Evolutionary conservation across 2,888 invertebrate genomes (phyloP), one percentile per base, ranked within the genome.

Genomic region (Atethmia centrago): DNA sequence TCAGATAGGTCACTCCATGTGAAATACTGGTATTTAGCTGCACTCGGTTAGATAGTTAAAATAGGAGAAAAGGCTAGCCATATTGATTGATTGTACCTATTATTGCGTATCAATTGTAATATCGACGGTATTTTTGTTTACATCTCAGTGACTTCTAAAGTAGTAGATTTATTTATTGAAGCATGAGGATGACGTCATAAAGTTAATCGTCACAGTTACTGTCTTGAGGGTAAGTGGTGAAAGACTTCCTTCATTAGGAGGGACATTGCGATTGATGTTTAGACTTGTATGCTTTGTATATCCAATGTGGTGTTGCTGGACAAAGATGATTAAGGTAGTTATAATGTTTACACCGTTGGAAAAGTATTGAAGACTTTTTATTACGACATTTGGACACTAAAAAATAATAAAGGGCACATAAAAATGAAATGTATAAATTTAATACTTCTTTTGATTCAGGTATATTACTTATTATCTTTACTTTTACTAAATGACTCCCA

Each of bases 61-160:
- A n/a, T n/a, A n/a, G n/a, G n/a, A n/a, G n/a, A n/a, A n/a, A n/a
- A n/a, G n/a, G n/a, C n/a, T n/a, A n/a, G n/a, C n/a, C n/a, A n/a
- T n/a, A n/a, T n/a, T n/a, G n/a, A n/a, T n/a, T n/a, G n/a, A n/a
- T n/a, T n/a, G n/a, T n/a, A n/a, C n/a, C n/a, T n/a, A n/a, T n/a
- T n/a, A n/a, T n/a, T n/a, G n/a, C n/a, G n/a, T 82, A 71, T 80
- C 75, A 80, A 87, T 85, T 79, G 66, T 68, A 74, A 56, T 47
- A 36, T 56, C 64, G 53, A 47, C 40, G 36, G 31, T 61, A 56
- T 83, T 79, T 65, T 67, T 71, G n/a, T 69, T 62, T 66, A 36
- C 28, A 9, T 70, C n/a, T 74, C 36, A 42, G 14, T 28, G 45
- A 66, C 40, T 40, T 56, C 40, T 65, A 71, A 36, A 67, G 16